Percentiles rank a stretch among this genome's conserved stretches.
Conservation (phyloP, 2,113 vertebrate genomes). For the Glaucidium brasilianum region DNA sequence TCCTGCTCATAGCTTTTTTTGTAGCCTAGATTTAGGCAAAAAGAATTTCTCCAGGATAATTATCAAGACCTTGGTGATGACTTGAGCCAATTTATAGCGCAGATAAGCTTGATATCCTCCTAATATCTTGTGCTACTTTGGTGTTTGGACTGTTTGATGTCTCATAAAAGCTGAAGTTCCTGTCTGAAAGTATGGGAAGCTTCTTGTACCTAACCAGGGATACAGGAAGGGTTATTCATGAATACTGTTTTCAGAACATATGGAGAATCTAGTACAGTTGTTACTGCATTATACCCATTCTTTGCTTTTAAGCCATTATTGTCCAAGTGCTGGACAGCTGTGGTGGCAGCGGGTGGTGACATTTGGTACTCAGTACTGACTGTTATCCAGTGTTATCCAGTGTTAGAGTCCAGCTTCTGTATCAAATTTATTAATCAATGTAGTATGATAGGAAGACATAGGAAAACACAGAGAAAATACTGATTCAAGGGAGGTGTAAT, state of each 20-base stretch:
- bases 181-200: neutral
- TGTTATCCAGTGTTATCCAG: neutral
- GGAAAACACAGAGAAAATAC: neutral
- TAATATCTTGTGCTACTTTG: neutral
- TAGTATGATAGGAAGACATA: neutral
- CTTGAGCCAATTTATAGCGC: neutral
- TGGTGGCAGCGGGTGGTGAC: neutral
- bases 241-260: neutral
- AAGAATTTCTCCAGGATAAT: neutral
- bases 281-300: neutral
- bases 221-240: neutral
- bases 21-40: neutral
- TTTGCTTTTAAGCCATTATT: neutral
- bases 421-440: neutral
- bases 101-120: neutral
- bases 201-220: neutral
- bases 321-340: neutral
- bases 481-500: neutral
- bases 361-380: neutral
- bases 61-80: neutral
- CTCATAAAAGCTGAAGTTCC: neutral
- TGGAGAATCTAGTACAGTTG: neutral
- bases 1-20: neutral
- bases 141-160: neutral
- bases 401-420: neutral